phyloP scores from a whole-genome alignment of 2,888 invertebrate genomes.

The Ceramica pisi region DNA sequence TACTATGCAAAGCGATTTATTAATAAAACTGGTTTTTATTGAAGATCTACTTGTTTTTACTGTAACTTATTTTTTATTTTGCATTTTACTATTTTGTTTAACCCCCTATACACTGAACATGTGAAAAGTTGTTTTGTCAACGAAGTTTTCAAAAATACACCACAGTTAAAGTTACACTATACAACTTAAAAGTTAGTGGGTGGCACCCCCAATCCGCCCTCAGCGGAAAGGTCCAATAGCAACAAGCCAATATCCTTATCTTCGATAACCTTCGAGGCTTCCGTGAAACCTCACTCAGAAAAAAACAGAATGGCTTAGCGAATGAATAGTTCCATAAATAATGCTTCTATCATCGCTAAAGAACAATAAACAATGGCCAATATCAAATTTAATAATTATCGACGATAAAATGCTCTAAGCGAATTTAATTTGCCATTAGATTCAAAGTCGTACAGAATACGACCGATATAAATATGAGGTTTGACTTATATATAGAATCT shows the following conservation, averaged over 20 bases:
- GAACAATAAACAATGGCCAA: slow-evolving; percentile 51
- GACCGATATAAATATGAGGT: background rate
- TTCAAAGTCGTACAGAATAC: slow-evolving; percentile 4
- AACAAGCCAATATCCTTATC: slow-evolving; percentile 65
- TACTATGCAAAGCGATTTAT: slow-evolving; percentile 61
- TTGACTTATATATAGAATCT: background rate
- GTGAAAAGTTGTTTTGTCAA: slow-evolving; percentile 8
- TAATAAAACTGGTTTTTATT: slow-evolving; percentile 47
- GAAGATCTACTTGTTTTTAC: slow-evolving; percentile 47
- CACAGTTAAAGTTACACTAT: slow-evolving; percentile 24
- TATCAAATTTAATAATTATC: slow-evolving; percentile 36
- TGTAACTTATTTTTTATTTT: slow-evolving; percentile 33
- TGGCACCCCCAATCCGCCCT: slow-evolving; percentile 75
- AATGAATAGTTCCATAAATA: slow-evolving; percentile 58
- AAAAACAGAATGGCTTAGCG: slow-evolving; percentile 69
- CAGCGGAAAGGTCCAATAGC: slow-evolving; percentile 74
- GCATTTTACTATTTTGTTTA: slow-evolving; percentile 12
- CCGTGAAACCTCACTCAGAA: slow-evolving; percentile 65
- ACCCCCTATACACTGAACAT: slow-evolving; percentile 41
- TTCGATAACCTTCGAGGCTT: slow-evolving; percentile 68
- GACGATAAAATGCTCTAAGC: slow-evolving; percentile 53
- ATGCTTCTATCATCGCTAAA: slow-evolving; percentile 42
- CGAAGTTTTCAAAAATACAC: slow-evolving; percentile 7
- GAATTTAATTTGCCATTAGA: slow-evolving; percentile 50
- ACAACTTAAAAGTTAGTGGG: slow-evolving; percentile 57